Conservation (phyloP, 1,140 invertebrate genomes). For the Drosophila ficusphila region DNA sequence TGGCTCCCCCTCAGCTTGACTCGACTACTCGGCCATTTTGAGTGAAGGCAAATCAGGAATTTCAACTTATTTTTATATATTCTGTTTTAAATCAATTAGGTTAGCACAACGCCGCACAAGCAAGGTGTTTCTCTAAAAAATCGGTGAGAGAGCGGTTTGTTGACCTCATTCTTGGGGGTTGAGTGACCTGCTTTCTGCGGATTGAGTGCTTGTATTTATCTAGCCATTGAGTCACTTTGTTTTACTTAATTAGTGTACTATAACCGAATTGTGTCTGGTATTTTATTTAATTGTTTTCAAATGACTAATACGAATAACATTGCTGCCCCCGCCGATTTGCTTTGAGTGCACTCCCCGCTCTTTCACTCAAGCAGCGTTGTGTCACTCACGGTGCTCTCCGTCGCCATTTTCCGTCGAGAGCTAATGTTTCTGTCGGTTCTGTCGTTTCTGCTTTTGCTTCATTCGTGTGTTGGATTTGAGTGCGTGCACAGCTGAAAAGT, state of each 20-base stretch:
- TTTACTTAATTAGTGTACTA: not conserved
- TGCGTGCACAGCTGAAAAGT: slow-evolving; percentile 71
- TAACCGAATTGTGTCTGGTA: not conserved
- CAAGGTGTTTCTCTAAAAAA: not conserved
- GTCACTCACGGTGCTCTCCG: slow-evolving; percentile 25
- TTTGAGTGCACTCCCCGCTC: slow-evolving; percentile 29
- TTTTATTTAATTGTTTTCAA: not conserved
- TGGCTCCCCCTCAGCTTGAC: not conserved
- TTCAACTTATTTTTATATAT: slow-evolving; percentile 28
- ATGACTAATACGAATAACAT: not conserved
- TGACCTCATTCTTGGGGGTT: slow-evolving; percentile 75
- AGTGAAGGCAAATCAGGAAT: slow-evolving; percentile 43
- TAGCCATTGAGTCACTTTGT: not conserved
- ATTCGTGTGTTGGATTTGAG: slow-evolving; percentile 72
- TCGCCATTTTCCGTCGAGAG: slow-evolving; percentile 28
- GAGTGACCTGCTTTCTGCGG: slow-evolving; percentile 71
- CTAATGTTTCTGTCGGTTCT: slow-evolving; percentile 8
- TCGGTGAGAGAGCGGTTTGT: slow-evolving; percentile 48
- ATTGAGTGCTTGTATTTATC: slow-evolving; percentile 27
- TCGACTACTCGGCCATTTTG: slow-evolving; percentile 51
- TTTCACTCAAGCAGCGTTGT: slow-evolving; percentile 7
- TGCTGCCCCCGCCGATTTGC: not conserved
- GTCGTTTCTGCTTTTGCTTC: slow-evolving; percentile 18
- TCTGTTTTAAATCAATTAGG: slow-evolving; percentile 24
- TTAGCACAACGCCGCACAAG: slow-evolving; percentile 7